A percentile compares a stretch with the other conserved stretches of the same genome.
Evolutionary conservation across 2,113 vertebrate genomes (phyloP).

Genomic region (Camelus bactrianus): DNA sequence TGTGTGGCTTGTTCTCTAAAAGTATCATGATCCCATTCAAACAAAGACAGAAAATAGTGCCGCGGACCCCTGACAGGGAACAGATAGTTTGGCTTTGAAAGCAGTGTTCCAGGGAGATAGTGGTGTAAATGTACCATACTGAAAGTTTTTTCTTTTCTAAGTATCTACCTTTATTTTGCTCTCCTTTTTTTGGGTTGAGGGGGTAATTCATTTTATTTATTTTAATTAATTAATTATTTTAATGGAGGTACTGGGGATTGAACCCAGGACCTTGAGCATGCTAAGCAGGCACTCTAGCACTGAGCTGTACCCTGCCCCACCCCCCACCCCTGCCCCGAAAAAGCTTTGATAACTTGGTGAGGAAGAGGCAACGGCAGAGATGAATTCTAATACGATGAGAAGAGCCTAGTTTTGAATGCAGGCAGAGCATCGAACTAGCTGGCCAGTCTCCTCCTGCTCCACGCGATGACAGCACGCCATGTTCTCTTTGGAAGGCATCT

Average conservation of each 20-base stretch:
- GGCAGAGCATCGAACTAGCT: background rate
- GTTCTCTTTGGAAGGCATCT: slow-evolving; percentile 16
- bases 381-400: background rate
- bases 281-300: too few species aligned
- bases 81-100: background rate
- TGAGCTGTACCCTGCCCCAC: too few species aligned
- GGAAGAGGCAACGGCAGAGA: background rate
- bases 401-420: background rate
- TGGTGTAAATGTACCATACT: background rate
- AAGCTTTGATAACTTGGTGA: background rate
- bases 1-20: slow-evolving; percentile 27
- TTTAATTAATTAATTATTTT: too few species aligned
- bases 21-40: slow-evolving; percentile 22
- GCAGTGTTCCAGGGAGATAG: background rate
- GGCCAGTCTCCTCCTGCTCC: background rate
- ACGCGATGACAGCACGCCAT: background rate
- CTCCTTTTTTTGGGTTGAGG: too few species aligned
- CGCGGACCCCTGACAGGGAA: background rate
- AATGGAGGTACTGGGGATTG: too few species aligned
- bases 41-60: background rate
- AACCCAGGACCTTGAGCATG: too few species aligned
- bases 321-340: too few species aligned
- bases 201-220: too few species aligned
- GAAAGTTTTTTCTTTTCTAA: background rate
- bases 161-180: too few species aligned